phyloP scores from a whole-genome alignment of 2,113 vertebrate species.

The Ibidorhyncha struthersii region DNA sequence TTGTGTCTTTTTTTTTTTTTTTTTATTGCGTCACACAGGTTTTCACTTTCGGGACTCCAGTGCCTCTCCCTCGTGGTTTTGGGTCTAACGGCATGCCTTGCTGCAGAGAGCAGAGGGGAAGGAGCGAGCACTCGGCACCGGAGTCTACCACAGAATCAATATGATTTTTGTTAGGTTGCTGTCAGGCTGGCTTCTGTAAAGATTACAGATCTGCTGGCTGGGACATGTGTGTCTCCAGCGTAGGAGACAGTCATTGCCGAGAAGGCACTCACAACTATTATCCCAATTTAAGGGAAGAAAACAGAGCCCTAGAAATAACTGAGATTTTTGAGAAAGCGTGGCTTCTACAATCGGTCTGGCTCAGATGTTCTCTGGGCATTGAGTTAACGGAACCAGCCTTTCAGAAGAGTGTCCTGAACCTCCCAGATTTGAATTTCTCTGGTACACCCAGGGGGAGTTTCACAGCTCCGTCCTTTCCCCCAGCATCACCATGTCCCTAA shows the following conservation, averaged over 20 bases:
- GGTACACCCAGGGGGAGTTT: background rate
- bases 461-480: background rate
- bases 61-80: background rate
- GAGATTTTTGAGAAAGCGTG: background rate
- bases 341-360: background rate
- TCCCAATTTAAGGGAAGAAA: background rate
- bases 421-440: background rate
- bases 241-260: background rate
- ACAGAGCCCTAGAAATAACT: background rate
- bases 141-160: background rate
- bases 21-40: background rate
- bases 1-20: background rate
- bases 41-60: background rate
- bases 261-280: background rate
- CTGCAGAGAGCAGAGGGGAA: background rate
- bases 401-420: background rate
- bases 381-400: background rate
- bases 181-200: background rate
- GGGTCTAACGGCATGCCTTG: background rate
- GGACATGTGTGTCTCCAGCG: background rate
- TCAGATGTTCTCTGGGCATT: background rate
- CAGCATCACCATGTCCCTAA: accelerated
- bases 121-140: accelerated
- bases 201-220: background rate
- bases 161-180: background rate